phyloP scores from a whole-genome alignment of 2,888 invertebrate species.

The Euphydryas editha region DNA sequence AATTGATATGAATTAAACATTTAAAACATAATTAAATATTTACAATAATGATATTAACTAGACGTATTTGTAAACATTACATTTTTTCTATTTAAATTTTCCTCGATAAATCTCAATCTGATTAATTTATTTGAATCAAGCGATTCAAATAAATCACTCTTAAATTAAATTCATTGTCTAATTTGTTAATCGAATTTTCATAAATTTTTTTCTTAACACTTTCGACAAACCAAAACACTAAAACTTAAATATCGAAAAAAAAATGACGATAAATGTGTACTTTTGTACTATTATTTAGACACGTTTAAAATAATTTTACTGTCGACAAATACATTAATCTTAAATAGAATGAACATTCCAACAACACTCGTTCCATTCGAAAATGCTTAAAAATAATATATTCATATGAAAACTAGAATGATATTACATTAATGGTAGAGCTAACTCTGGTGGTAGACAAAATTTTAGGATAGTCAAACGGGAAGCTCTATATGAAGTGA shows the following conservation, averaged over 20 bases:
- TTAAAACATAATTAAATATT: constrained; percentile 78
- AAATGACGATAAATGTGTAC: constrained; percentile 25
- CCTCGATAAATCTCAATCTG: constrained; percentile 12
- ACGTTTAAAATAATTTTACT: constrained; percentile 26
- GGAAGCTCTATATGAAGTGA: constrained; percentile 76
- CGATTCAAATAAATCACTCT: too few relatives aligned
- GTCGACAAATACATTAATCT: constrained; percentile 31
- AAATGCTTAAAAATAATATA: constrained; percentile 21
- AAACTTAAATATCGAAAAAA: constrained; percentile 8
- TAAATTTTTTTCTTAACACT: constrained; percentile 3
- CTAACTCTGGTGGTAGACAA: constrained; percentile 60
- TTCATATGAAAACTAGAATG: constrained; percentile 30
- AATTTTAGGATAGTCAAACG: constrained; percentile 58
- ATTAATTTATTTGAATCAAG: not conserved
- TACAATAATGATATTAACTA: constrained; percentile 55
- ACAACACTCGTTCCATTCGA: not conserved
- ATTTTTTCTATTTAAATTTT: constrained; percentile 17
- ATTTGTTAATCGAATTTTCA: constrained; percentile 18
- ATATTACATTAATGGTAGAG: constrained; percentile 32
- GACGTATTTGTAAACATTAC: constrained; percentile 17
- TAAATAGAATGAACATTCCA: not conserved
- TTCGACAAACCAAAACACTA: not conserved
- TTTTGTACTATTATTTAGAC: constrained; percentile 41
- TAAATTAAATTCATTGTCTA: constrained; percentile 9
- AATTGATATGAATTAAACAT: constrained; percentile 81